Evolutionary conservation across 1,140 invertebrate species (phyloP).

Genomic region (Popillia japonica): DNA sequence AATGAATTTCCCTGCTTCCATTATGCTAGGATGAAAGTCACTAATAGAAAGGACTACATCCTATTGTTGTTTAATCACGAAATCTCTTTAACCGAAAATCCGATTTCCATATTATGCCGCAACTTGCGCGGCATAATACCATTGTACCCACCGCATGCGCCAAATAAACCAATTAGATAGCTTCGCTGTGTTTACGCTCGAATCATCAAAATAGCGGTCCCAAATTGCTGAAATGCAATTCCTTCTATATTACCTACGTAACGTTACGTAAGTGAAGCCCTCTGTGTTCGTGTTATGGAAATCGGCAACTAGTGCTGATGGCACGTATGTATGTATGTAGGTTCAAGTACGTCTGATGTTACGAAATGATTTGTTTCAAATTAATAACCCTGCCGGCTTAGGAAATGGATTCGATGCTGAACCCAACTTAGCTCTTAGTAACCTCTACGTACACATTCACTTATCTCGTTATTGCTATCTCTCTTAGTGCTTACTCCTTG

Average conservation of each 20-base stretch:
- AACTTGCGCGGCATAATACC: background rate
- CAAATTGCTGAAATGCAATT: background rate
- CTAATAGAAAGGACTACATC: no score
- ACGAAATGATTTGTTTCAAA: conserved; percentile 5
- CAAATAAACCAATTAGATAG: background rate
- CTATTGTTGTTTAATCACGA: no score
- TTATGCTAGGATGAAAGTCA: no score
- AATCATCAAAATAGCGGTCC: background rate
- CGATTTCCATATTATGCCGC: background rate
- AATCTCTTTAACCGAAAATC: no score
- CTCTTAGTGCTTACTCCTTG: no score
- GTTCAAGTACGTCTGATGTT: background rate
- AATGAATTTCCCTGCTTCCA: no score
- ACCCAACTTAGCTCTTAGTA: no score
- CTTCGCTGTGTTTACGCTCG: background rate
- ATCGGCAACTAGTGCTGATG: background rate
- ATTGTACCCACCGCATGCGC: background rate
- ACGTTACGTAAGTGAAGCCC: background rate
- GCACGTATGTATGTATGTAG: background rate
- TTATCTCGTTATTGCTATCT: no score
- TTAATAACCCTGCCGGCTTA: background rate
- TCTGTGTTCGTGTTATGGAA: background rate
- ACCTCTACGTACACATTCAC: no score
- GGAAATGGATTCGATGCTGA: background rate
- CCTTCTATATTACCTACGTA: background rate